Evolutionary conservation across 2,888 invertebrate species (phyloP).

Genomic region (Synergus itoensis): DNA sequence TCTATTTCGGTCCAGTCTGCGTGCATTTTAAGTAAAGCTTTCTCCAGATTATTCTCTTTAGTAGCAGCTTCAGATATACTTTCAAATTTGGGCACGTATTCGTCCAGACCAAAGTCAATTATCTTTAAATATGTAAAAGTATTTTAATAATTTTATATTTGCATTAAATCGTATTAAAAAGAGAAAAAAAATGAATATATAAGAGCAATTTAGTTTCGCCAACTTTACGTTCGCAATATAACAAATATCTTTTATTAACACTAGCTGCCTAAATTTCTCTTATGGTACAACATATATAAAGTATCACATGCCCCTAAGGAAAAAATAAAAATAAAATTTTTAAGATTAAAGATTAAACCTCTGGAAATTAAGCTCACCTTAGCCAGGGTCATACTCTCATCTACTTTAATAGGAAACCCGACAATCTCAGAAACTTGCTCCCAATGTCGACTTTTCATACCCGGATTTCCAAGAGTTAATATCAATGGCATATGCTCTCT

Average conservation of each 20-base stretch:
- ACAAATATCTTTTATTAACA: too few species aligned
- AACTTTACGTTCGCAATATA: too few species aligned
- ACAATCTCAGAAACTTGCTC: constrained; percentile 96
- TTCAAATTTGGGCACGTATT: constrained; percentile 94
- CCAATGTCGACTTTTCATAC: constrained; percentile 95
- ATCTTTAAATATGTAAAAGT: constrained; percentile 68
- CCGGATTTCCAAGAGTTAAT: constrained; percentile 95
- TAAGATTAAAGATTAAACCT: background rate
- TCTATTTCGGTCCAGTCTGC: constrained; percentile 92
- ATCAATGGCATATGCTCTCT: constrained; percentile 94
- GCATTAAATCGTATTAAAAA: too few species aligned
- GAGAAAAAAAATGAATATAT: too few species aligned
- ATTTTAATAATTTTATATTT: constrained; percentile 1
- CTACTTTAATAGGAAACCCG: constrained; percentile 93
- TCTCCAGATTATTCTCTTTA: constrained; percentile 96
- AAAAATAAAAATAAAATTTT: too few species aligned
- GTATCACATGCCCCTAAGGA: too few species aligned
- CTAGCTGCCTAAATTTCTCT: too few species aligned
- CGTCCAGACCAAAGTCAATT: constrained; percentile 92
- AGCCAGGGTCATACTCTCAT: constrained; percentile 88
- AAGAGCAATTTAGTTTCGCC: too few species aligned
- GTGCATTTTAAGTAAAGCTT: constrained; percentile 92
- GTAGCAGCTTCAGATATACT: constrained; percentile 96
- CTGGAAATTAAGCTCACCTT: constrained; percentile 80
- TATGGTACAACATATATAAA: too few species aligned